Base-by-base conservation (phyloP, 2,113 vertebrate genomes). In the Dascyllus trimaculatus region DNA sequence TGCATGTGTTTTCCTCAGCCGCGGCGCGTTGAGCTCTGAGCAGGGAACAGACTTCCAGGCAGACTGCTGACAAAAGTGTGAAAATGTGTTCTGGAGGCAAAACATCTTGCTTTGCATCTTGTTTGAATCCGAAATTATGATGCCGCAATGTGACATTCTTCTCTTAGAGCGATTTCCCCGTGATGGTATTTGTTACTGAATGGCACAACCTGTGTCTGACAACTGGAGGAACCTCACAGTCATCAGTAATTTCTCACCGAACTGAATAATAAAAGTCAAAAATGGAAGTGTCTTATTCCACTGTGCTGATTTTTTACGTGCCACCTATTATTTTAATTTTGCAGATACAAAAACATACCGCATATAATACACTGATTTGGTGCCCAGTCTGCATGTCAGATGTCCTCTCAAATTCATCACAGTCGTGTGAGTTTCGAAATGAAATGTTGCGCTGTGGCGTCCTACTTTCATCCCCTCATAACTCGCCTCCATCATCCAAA, bases 401-500 rank as follows among this genome's bases (percentile, higher is more conserved):
- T 7, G 8, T 75, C 6, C 26, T 35, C n/a, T 58, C 17, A 63
- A 80, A 69, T 65, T 40, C n/a, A 40, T 57, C 38, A 69, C 19
- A 11, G 29, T 48, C 52, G 64, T 61, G 5, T 21, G 18, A 59
- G 58, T 38, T 81, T 76, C 61, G 56, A 18, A 61, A 65, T 87
- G 65, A 73, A 57, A 69, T 51, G 24, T 70, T 56, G 38, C 29
- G 22, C 35, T 17, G 18, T 51, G 13, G 32, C 57, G 74, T 56
- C 63, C 57, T 61, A 45, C 66, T 85, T 85, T 79, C 40, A 72
- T 59, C 53, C 67, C 54, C 71, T 81, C 70, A 77, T 85, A 87
- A 78, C 51, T 77, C 38, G 19, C 59, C 57, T 80, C 59, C 75
- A 74, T 91, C 88, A 88, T 89, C 74, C 65, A 68, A 80, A 75